Evolutionary conservation across 1,140 invertebrate genomes (phyloP).

Genomic region (Lethrus apterus): DNA sequence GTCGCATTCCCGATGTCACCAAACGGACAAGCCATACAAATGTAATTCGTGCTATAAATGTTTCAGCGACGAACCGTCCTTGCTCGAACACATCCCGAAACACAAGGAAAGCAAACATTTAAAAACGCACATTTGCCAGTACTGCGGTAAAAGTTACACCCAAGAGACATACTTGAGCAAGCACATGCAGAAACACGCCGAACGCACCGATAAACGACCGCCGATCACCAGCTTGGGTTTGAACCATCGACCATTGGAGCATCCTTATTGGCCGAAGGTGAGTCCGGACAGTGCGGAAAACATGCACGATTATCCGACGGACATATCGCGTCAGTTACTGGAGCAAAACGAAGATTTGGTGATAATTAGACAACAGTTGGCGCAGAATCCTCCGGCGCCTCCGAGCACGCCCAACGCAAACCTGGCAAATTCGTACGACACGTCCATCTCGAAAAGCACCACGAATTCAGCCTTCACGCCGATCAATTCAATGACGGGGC

Average conservation of each 20-base stretch:
- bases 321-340: slow-evolving; percentile 43
- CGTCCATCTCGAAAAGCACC: slow-evolving; percentile 43
- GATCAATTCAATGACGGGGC: slow-evolving; percentile 73
- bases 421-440: slow-evolving; percentile 40
- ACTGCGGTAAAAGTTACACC: slow-evolving; percentile 98
- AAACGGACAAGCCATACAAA: slow-evolving; percentile 96
- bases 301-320: slow-evolving; percentile 51
- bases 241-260: slow-evolving; percentile 53
- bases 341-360: slow-evolving; percentile 49
- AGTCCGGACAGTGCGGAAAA: slow-evolving; percentile 58
- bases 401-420: slow-evolving; percentile 36
- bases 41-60: slow-evolving; percentile 99
- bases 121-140: slow-evolving; percentile 98
- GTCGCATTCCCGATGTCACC: slow-evolving; percentile 95
- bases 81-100: slow-evolving; percentile 96
- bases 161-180: slow-evolving; percentile 98
- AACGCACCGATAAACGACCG: slow-evolving; percentile 81
- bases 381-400: slow-evolving; percentile 38
- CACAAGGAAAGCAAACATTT: slow-evolving; percentile 99
- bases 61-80: slow-evolving; percentile 89
- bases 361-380: slow-evolving; percentile 44
- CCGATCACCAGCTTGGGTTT: slow-evolving; percentile 62
- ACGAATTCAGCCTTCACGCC: slow-evolving; percentile 85
- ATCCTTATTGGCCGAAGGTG: slow-evolving; percentile 72
- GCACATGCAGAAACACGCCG: slow-evolving; percentile 97